Evolutionary conservation across 2,797 vertebrate species (phyloP).

Genomic region (Ceryle rudis): DNA sequence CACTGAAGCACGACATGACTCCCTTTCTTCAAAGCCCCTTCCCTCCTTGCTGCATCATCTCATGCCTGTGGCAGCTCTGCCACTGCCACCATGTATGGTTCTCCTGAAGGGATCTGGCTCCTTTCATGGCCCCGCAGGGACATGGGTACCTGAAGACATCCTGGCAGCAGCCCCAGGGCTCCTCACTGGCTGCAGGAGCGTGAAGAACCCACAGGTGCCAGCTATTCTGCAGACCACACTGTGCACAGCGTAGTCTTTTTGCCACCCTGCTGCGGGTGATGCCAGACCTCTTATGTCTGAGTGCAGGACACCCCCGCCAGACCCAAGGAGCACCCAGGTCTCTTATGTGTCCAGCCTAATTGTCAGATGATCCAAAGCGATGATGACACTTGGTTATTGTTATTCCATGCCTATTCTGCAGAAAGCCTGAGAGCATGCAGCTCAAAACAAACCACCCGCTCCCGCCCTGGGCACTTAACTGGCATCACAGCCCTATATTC

Average conservation of each 20-base stretch:
- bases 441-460: not conserved
- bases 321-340: not conserved
- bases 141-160: not conserved
- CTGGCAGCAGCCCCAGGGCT: not conserved
- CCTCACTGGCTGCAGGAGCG: not conserved
- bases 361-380: not conserved
- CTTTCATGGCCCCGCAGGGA: accelerated
- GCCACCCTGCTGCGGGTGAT: not conserved
- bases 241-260: not conserved
- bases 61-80: not conserved
- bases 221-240: not conserved
- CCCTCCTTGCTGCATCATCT: not conserved
- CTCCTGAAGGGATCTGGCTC: not conserved
- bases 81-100: accelerated
- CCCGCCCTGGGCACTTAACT: not conserved
- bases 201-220: accelerated
- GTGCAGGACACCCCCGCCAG: accelerated
- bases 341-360: not conserved
- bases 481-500: not conserved
- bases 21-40: not conserved
- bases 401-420: not conserved
- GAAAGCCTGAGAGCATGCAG: not conserved
- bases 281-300: not conserved
- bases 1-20: not conserved
- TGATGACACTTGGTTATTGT: not conserved